These are phyloP conservation scores for Danio jaintianensis DNA, from an alignment of 2,797 vertebrate species.

Conservation along the genomic window DNA sequence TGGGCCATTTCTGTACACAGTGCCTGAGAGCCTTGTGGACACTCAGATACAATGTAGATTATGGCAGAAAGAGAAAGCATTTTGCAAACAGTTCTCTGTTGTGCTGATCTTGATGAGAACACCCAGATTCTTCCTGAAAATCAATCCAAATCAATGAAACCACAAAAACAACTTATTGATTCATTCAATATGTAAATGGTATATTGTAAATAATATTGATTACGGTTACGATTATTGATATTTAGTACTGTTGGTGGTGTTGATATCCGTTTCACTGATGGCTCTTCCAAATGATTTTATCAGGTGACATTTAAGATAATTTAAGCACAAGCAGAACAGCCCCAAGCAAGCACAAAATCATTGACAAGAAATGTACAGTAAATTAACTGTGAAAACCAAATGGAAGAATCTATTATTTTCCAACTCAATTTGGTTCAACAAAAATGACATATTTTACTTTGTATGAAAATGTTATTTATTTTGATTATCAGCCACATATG, in stretches of 20 bases:
- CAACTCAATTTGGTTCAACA: not conserved
- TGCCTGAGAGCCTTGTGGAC: not conserved
- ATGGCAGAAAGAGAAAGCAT: conserved; percentile 10
- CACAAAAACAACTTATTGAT: conserved; percentile 20
- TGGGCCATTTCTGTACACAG: conserved; percentile 23
- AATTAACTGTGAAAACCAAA: not conserved
- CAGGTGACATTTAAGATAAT: not conserved
- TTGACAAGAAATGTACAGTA: too few relatives aligned
- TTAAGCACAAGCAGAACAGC: not conserved
- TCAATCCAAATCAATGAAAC: not conserved
- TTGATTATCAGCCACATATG: not conserved
- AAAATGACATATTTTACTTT: not conserved
- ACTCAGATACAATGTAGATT: conserved; percentile 9
- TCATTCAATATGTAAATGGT: not conserved
- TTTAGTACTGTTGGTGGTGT: conserved; percentile 6
- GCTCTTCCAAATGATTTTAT: not conserved
- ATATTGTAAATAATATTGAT: not conserved
- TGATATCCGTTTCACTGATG: not conserved
- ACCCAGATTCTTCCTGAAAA: not conserved
- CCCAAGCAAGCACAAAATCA: not conserved
- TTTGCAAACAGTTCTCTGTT: not conserved
- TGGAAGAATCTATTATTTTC: not conserved
- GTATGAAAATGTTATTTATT: not conserved
- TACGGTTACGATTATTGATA: not conserved
- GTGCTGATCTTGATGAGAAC: not conserved